These are phyloP conservation scores for Apis cerana DNA, from an alignment of 1,140 invertebrate genomes.

Conservation along the genomic window DNA sequence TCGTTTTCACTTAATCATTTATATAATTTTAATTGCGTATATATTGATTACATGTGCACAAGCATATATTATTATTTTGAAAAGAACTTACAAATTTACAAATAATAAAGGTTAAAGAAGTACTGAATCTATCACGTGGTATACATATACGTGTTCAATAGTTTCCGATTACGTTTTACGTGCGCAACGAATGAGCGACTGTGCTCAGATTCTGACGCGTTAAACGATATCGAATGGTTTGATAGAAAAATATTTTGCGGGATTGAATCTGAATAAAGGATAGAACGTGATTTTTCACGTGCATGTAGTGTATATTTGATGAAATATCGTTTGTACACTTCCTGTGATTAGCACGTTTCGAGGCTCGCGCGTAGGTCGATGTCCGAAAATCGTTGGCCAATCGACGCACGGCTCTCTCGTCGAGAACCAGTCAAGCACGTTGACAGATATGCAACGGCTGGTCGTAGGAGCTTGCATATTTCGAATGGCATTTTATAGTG, in stretches of 20 bases:
- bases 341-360: constrained; percentile 40
- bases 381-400: constrained; percentile 61
- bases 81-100: constrained; percentile 32
- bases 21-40: neutral
- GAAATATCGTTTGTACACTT: constrained; percentile 11
- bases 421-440: constrained; percentile 72
- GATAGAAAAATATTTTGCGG: too few relatives aligned
- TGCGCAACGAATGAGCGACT: constrained; percentile 4
- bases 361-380: constrained; percentile 53
- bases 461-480: constrained; percentile 50
- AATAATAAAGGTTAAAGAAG: constrained; percentile 38
- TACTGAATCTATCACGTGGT: constrained; percentile 38
- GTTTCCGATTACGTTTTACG: constrained; percentile 35
- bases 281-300: neutral
- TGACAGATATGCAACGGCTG: constrained; percentile 71
- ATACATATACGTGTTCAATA: constrained; percentile 1
- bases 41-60: neutral
- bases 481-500: constrained; percentile 50
- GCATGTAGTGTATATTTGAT: neutral
- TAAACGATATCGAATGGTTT: neutral
- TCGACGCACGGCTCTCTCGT: constrained; percentile 69
- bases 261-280: neutral
- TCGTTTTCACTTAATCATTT: neutral
- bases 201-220: neutral
- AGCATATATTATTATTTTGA: neutral